phyloP scores from a whole-genome alignment of 2,113 vertebrate species.

The Drymodes brunneopygia region DNA sequence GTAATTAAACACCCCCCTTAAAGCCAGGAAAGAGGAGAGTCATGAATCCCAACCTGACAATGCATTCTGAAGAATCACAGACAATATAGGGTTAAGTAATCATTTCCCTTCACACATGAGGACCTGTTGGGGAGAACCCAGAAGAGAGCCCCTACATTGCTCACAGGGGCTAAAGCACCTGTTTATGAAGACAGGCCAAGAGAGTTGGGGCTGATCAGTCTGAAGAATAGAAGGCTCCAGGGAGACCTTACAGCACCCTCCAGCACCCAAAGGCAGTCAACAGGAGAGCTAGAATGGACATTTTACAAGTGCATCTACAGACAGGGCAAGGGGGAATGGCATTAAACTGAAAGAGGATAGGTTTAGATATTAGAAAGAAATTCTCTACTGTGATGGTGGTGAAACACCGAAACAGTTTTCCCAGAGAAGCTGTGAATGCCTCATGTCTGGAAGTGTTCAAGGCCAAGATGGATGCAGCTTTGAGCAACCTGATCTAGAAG shows the following conservation, averaged over 20 bases:
- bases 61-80: not conserved
- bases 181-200: not conserved
- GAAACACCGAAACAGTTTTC: not conserved
- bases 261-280: not conserved
- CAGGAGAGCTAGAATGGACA: not conserved
- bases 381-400: not conserved
- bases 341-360: not conserved
- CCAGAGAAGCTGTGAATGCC: not conserved
- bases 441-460: not conserved
- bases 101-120: not conserved
- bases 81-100: not conserved
- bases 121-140: not conserved
- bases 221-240: not conserved
- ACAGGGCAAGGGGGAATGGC: not conserved
- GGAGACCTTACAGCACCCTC: not conserved
- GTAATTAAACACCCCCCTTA: not conserved
- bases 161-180: not conserved
- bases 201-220: not conserved
- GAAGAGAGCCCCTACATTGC: accelerated
- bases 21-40: not conserved
- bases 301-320: not conserved
- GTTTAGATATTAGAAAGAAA: not conserved
- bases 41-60: not conserved
- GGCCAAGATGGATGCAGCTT: not conserved
- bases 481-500: not conserved